Percentiles rank a stretch among this genome's conserved stretches.
These are phyloP conservation scores for Apamea crenata DNA, from an alignment of 2,888 invertebrate genomes.

Conservation along the genomic window DNA sequence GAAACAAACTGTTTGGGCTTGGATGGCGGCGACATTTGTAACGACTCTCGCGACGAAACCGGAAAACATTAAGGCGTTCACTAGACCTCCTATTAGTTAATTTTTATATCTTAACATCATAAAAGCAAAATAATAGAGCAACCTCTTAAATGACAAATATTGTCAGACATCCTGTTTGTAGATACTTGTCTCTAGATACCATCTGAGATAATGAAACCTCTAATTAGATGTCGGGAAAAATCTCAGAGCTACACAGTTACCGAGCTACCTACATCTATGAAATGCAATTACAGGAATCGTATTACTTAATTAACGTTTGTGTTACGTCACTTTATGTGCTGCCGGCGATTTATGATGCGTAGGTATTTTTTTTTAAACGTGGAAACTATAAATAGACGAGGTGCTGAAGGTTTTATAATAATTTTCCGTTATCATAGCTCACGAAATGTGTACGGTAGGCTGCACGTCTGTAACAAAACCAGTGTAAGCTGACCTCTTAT, in stretches of 20 bases:
- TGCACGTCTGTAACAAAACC: too few relatives aligned
- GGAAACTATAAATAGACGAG: not conserved
- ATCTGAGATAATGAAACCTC: slow-evolving; percentile 43
- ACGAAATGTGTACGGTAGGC: not conserved
- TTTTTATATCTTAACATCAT: slow-evolving; percentile 60
- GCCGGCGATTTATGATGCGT: slow-evolving; percentile 29
- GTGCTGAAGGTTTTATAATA: slow-evolving; percentile 15
- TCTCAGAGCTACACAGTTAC: slow-evolving; percentile 33
- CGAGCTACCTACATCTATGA: slow-evolving; percentile 51
- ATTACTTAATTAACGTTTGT: slow-evolving; percentile 52
- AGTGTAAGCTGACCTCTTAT: not conserved
- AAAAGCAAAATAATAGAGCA: slow-evolving; percentile 56
- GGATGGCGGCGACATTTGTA: slow-evolving; percentile 65
- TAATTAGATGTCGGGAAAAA: slow-evolving; percentile 56
- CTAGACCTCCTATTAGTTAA: slow-evolving; percentile 61
- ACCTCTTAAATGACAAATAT: slow-evolving; percentile 59
- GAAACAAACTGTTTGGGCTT: slow-evolving; percentile 65
- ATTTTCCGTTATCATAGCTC: slow-evolving; percentile 2
- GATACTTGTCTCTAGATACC: slow-evolving; percentile 37
- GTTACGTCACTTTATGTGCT: slow-evolving; percentile 35
- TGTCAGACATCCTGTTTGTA: slow-evolving; percentile 59
- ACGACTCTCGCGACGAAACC: slow-evolving; percentile 68
- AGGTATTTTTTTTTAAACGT: slow-evolving; percentile 5
- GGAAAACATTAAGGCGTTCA: slow-evolving; percentile 72
- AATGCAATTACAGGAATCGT: slow-evolving; percentile 51